These are phyloP conservation scores for Caradrina kadenii DNA, from an alignment of 2,888 invertebrate species.

Conservation along the genomic window DNA sequence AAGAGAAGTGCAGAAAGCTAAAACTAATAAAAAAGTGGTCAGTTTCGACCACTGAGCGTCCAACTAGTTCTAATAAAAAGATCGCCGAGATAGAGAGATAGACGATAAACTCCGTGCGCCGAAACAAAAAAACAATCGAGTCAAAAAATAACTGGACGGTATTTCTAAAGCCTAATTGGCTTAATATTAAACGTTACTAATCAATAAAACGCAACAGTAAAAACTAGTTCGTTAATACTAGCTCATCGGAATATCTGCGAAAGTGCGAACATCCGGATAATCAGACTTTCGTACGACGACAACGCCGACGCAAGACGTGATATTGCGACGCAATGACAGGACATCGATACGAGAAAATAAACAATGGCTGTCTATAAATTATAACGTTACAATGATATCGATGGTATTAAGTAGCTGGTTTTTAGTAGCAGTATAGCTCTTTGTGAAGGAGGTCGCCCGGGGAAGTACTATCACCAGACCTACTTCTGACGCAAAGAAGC, in stretches of 20 bases:
- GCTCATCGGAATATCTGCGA: conserved; percentile 25
- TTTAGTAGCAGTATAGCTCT: too few species aligned
- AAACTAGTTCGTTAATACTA: conserved; percentile 25
- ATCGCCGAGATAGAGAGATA: background rate
- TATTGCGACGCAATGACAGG: conserved; percentile 32
- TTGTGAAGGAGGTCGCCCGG: too few species aligned
- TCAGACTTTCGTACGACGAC: conserved; percentile 24
- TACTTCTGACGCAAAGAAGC: too few species aligned
- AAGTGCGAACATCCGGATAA: conserved; percentile 42
- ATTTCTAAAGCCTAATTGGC: conserved; percentile 23
- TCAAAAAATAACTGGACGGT: conserved; percentile 7
- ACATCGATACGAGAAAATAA: conserved; percentile 20
- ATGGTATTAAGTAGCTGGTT: background rate
- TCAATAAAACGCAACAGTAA: conserved; percentile 23
- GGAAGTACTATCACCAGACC: too few species aligned
- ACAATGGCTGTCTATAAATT: conserved; percentile 34
- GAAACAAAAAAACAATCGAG: conserved; percentile 10
- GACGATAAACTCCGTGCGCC: background rate
- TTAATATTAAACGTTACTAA: conserved; percentile 32
- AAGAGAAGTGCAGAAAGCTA: too few species aligned
- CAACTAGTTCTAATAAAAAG: too few species aligned
- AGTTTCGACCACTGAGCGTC: too few species aligned
- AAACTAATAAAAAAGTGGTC: too few species aligned
- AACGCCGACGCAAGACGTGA: background rate
- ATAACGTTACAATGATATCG: conserved; percentile 18